Conservation (phyloP, 1,140 invertebrate genomes). For the Coelopa frigida region DNA sequence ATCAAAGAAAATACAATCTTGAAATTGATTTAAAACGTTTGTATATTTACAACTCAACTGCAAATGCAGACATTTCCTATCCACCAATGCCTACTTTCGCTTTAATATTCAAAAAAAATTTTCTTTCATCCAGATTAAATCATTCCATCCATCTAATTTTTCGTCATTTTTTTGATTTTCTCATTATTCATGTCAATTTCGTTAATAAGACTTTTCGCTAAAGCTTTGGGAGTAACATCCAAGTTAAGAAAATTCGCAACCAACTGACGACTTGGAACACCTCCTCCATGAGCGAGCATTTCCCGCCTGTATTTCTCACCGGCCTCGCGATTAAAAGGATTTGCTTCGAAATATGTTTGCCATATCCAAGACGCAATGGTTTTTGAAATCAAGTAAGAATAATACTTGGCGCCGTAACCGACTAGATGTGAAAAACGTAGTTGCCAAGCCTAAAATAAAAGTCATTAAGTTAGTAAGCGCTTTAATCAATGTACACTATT, state of each 20-base stretch:
- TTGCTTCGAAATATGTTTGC: constrained; percentile 75
- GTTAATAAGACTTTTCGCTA: constrained; percentile 51
- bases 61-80: neutral
- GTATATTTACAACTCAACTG: no score
- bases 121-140: neutral
- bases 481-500: neutral
- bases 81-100: neutral
- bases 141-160: neutral
- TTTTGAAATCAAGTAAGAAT: constrained; percentile 91
- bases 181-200: constrained; percentile 52
- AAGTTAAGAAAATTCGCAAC: constrained; percentile 66
- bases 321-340: constrained; percentile 70
- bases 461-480: neutral
- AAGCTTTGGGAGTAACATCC: constrained; percentile 55
- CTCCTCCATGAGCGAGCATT: constrained; percentile 83
- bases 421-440: constrained; percentile 93
- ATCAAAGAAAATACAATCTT: no score
- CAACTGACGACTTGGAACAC: constrained; percentile 64
- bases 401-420: constrained; percentile 97
- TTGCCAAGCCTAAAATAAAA: constrained; percentile 75
- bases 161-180: constrained; percentile 39
- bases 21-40: no score
- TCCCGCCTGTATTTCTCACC: constrained; percentile 72
- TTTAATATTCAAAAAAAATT: neutral
- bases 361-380: constrained; percentile 91